A percentile compares a stretch with the other conserved stretches of the same genome.
These are phyloP conservation scores for Lates calcarifer DNA, from an alignment of 2,113 vertebrate genomes.

Conservation along the genomic window DNA sequence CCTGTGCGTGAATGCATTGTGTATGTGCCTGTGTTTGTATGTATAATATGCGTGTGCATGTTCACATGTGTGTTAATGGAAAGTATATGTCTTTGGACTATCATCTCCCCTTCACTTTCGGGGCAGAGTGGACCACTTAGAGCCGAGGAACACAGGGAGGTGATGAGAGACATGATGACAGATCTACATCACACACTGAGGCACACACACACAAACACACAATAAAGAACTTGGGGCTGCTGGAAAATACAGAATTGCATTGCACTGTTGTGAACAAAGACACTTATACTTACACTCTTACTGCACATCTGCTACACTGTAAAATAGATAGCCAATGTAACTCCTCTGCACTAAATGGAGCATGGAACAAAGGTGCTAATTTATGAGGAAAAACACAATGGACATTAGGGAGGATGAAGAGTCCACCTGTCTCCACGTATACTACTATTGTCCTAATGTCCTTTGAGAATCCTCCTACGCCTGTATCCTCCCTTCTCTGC, in stretches of 20 bases:
- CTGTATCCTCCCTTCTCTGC: slow-evolving; percentile 37
- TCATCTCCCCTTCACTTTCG: slow-evolving; percentile 60
- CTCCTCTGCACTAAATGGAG: slow-evolving; percentile 32
- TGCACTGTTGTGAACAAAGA: slow-evolving; percentile 3
- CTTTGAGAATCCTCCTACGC: slow-evolving; percentile 43
- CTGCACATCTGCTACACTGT: too few species aligned
- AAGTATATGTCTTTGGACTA: slow-evolving; percentile 35
- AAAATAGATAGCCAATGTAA: slow-evolving; percentile 19
- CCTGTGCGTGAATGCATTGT: not conserved
- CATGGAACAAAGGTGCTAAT: slow-evolving; percentile 37
- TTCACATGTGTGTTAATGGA: slow-evolving; percentile 20
- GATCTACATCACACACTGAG: slow-evolving; percentile 32
- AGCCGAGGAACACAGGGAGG: slow-evolving; percentile 18
- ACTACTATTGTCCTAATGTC: slow-evolving; percentile 49
- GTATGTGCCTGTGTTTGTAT: not conserved
- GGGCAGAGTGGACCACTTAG: slow-evolving; percentile 53
- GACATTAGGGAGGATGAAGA: slow-evolving; percentile 39
- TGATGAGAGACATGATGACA: slow-evolving; percentile 69
- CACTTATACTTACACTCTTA: not conserved
- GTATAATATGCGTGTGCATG: slow-evolving; percentile 1
- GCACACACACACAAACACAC: slow-evolving; percentile 6
- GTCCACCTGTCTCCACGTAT: slow-evolving; percentile 49
- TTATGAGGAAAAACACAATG: slow-evolving; percentile 45
- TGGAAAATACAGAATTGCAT: not conserved
- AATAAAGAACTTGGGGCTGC: slow-evolving; percentile 1